phyloP scores from a whole-genome alignment of 2,888 invertebrate species.

The Pandemis cinnamomeana region DNA sequence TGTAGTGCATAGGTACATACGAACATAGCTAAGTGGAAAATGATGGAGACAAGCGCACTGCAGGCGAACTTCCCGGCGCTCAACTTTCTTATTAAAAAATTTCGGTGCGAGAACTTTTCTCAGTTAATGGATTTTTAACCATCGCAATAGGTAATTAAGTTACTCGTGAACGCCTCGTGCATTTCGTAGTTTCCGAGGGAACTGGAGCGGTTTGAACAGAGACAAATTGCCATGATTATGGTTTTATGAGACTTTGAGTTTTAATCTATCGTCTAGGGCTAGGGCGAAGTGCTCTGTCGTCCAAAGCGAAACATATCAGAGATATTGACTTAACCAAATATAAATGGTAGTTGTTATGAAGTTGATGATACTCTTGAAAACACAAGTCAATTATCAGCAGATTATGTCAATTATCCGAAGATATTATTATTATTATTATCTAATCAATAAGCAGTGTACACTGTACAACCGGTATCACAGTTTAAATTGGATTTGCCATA shows the following conservation, averaged over 20 bases:
- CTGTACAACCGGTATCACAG: too few species aligned
- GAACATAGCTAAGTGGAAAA: conserved; percentile 4
- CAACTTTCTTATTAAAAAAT: conserved; percentile 73
- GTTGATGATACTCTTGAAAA: too few species aligned
- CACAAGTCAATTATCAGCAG: too few species aligned
- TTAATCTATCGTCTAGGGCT: background rate
- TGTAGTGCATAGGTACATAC: background rate
- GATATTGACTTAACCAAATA: too few species aligned
- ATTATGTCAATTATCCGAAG: too few species aligned
- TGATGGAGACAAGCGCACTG: conserved; percentile 15
- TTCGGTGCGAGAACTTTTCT: conserved; percentile 66
- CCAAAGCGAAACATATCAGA: too few species aligned
- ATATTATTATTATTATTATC: too few species aligned
- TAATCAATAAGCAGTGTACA: too few species aligned
- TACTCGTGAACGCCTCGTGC: conserved; percentile 52
- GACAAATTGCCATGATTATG: conserved; percentile 26
- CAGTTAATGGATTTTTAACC: conserved; percentile 74
- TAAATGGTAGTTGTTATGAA: too few species aligned
- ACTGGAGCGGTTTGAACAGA: conserved; percentile 23
- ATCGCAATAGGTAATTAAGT: conserved; percentile 63
- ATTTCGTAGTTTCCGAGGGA: conserved; percentile 30
- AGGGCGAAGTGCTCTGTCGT: background rate
- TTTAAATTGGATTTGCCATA: background rate
- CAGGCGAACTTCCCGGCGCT: conserved; percentile 46
- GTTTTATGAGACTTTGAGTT: conserved; percentile 16